Evolutionary conservation across 2,888 invertebrate species (phyloP).

Genomic region (Sepioteuthis lessoniana): DNA sequence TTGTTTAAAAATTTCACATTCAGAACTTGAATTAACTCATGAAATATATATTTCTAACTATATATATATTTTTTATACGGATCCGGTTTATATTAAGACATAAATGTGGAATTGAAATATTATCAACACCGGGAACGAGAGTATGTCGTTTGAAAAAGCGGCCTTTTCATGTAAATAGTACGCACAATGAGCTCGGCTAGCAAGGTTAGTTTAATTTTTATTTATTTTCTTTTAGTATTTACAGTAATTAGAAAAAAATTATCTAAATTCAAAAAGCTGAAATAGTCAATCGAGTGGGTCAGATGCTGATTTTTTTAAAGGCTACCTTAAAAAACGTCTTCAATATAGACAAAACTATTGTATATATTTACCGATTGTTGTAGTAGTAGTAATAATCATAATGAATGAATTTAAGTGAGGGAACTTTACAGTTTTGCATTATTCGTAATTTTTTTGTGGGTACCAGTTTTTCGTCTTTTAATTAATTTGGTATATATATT

Average conservation of each 20-base stretch:
- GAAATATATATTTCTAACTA: not conserved
- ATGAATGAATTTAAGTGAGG: too few relatives aligned
- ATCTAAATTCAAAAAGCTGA: not conserved
- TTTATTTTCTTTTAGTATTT: not conserved
- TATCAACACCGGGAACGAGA: not conserved
- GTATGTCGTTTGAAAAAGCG: conserved; percentile 18
- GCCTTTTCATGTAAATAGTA: conserved; percentile 44
- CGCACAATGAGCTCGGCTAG: conserved; percentile 41
- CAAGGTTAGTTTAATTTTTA: conserved; percentile 35
- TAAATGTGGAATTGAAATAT: not conserved
- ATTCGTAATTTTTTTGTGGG: too few relatives aligned
- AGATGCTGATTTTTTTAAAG: not conserved
- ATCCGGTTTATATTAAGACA: not conserved
- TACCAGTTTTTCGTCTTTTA: too few relatives aligned
- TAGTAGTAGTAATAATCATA: too few relatives aligned
- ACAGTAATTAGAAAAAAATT: not conserved
- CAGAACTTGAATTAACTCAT: not conserved
- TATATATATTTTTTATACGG: not conserved
- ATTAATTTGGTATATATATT: too few relatives aligned
- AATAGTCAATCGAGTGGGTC: not conserved
- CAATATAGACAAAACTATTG: too few relatives aligned
- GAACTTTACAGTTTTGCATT: too few relatives aligned
- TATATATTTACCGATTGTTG: too few relatives aligned
- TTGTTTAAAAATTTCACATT: not conserved
- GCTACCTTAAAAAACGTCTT: too few relatives aligned